phyloP scores from a whole-genome alignment of 2,113 vertebrate species.

The Melanostigma gelatinosum region DNA sequence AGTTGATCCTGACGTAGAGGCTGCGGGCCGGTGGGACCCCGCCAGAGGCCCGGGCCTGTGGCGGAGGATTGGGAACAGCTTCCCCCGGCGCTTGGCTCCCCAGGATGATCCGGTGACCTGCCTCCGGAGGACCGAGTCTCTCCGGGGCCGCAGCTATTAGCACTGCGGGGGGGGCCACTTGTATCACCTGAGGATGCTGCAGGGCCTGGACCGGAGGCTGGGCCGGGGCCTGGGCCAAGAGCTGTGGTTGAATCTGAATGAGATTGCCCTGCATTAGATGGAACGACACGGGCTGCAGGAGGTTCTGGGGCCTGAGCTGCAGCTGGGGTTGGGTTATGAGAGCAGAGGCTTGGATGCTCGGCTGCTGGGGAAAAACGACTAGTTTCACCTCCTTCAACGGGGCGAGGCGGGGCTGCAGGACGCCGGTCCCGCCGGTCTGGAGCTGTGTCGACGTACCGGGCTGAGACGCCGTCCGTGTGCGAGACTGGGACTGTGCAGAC shows the following conservation, averaged over 20 bases:
- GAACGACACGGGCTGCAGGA: neutral
- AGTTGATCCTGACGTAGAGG: constrained; percentile 30
- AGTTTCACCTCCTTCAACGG: constrained; percentile 29
- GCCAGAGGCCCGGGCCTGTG: constrained; percentile 26
- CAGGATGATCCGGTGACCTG: constrained; percentile 73
- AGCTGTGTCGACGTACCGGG: constrained; percentile 44
- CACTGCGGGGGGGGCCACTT: constrained; percentile 58
- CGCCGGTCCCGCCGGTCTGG: neutral
- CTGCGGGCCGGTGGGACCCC: neutral
- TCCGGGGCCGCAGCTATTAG: constrained; percentile 79
- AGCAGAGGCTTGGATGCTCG: constrained; percentile 36
- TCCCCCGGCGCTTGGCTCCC: constrained; percentile 68
- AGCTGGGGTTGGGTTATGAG: constrained; percentile 39
- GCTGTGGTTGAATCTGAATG: constrained; percentile 66
- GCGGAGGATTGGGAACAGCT: constrained; percentile 41
- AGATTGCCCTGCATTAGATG: constrained; percentile 57
- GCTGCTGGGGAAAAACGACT: constrained; percentile 53
- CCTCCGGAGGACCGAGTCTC: constrained; percentile 73
- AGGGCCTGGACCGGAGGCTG: constrained; percentile 40
- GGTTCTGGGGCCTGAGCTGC: constrained; percentile 19
- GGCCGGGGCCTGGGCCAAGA: constrained; percentile 63
- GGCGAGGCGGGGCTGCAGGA: constrained; percentile 2
- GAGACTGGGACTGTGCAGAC: constrained; percentile 44
- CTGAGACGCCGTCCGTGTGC: constrained; percentile 27
- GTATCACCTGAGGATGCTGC: constrained; percentile 51